Evolutionary conservation across 2,113 vertebrate genomes (phyloP).

Genomic region (Cyanoliseus patagonus): DNA sequence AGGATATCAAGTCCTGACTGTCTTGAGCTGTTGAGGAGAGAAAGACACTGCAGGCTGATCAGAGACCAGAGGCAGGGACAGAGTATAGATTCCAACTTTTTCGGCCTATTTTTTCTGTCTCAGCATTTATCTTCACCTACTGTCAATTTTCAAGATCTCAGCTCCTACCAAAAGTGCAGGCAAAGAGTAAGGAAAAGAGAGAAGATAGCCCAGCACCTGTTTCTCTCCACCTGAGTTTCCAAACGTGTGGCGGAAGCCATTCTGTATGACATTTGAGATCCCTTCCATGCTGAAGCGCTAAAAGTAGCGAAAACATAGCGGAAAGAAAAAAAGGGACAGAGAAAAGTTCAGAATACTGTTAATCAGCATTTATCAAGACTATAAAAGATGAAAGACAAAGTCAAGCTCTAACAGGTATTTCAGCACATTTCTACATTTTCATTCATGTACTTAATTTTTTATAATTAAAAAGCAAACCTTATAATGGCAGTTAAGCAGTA

Average conservation of each 20-base stretch:
- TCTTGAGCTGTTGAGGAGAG: not conserved
- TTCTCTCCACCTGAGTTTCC: constrained; percentile 93
- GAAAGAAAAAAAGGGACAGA: constrained; percentile 73
- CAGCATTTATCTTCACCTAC: constrained; percentile 7
- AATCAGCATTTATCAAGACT: constrained; percentile 52
- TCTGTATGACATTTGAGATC: constrained; percentile 97
- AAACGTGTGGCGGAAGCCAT: constrained; percentile 96
- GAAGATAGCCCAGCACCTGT: constrained; percentile 86
- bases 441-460: not conserved
- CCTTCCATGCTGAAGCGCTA: constrained; percentile 99
- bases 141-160: constrained; percentile 3
- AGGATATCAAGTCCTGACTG: not conserved
- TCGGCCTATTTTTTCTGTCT: not conserved
- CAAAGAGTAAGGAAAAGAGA: constrained; percentile 66
- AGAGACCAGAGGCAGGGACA: not conserved
- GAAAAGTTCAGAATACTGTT: constrained; percentile 77
- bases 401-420: constrained; percentile 59
- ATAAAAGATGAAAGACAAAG: constrained; percentile 42
- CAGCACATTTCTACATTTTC: constrained; percentile 25
- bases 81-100: not conserved
- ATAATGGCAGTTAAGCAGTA: not conserved
- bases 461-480: not conserved
- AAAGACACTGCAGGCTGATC: not conserved
- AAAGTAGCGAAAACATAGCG: constrained; percentile 64
- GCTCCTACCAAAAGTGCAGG: constrained; percentile 48